Conservation (phyloP, 2,113 vertebrate species). For the Phrynosoma platyrhinos region DNA sequence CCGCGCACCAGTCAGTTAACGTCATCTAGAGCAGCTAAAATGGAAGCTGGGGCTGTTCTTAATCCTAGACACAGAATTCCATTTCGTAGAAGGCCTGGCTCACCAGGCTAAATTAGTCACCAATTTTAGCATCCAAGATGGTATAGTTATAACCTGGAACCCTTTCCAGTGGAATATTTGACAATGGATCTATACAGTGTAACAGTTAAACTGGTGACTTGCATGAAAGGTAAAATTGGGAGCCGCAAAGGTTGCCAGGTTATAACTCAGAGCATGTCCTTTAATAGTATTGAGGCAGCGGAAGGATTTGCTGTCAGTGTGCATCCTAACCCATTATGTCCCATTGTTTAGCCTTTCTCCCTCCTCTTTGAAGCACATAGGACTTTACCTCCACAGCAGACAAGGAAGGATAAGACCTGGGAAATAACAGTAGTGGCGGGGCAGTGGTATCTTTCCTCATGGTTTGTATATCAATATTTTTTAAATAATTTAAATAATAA, state of each 20-base stretch:
- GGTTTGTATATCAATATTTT: neutral
- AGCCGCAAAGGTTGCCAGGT: no score
- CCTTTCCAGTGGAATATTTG: neutral
- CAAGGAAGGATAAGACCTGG: neutral
- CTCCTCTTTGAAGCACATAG: neutral
- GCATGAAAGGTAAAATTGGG: neutral
- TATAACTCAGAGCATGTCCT: neutral
- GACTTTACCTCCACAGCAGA: neutral
- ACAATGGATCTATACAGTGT: neutral
- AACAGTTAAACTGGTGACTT: neutral
- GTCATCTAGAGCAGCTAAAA: neutral
- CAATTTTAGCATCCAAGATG: neutral
- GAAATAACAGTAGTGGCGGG: no score
- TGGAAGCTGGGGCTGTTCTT: neutral
- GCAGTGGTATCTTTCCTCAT: neutral
- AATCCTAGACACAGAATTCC: neutral
- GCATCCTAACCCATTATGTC: neutral
- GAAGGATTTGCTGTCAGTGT: neutral
- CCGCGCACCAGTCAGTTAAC: neutral
- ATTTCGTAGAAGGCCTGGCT: neutral
- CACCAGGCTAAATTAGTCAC: neutral
- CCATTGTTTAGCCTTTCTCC: neutral
- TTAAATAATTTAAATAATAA: neutral
- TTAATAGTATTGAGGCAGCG: neutral
- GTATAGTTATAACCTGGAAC: neutral